Evolutionary conservation across 2,888 invertebrate species (phyloP), one percentile per base, ranked within the genome.

Genomic region (Linnaemya vulpina): DNA sequence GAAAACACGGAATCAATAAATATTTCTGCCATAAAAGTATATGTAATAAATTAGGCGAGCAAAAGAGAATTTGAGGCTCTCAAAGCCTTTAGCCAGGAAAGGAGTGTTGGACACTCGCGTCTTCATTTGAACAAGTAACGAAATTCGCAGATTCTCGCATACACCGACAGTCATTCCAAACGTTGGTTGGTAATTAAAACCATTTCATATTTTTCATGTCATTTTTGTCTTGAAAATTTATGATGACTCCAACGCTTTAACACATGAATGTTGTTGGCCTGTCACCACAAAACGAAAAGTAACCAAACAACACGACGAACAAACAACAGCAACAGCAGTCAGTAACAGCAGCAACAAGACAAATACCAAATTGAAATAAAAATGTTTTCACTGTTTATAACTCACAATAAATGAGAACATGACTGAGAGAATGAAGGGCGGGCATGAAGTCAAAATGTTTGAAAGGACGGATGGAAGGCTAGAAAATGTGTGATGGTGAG

Each of bases 191-290:
- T 82, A 82, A 82, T 82, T 82, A 82, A 82, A 76, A 82, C 82
- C 76, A 76, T 82, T 82, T 82, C 76, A 82, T 82, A 82, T 65
- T 76, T 80, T 82, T 71, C 82, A 65, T 82, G 76, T 76, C 82
- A 68, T 65, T 76, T 76, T 82, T 71, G 70, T 82, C 76, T 82
- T 76, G 71, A 70, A 71, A 81, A 82, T 82, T 82, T 82, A 82
- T 82, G 76, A 82, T 76, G 76, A 82, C 75, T 76, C 81, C 75
- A 82, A 82, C 75, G 70, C 81, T 82, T 82, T 82, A 82, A 65
- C 82, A 76, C 70, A 63, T 82, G 82, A 63, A 71, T 82, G 70
- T 76, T 82, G 76, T 76, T 82, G 82, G 63, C 70, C 76, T 82
- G 82, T 82, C 82, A 82, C 82, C 82, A 82, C 70, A 71, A 75